phyloP scores from a whole-genome alignment of 2,797 vertebrate genomes.

The Gallinago solitaria region DNA sequence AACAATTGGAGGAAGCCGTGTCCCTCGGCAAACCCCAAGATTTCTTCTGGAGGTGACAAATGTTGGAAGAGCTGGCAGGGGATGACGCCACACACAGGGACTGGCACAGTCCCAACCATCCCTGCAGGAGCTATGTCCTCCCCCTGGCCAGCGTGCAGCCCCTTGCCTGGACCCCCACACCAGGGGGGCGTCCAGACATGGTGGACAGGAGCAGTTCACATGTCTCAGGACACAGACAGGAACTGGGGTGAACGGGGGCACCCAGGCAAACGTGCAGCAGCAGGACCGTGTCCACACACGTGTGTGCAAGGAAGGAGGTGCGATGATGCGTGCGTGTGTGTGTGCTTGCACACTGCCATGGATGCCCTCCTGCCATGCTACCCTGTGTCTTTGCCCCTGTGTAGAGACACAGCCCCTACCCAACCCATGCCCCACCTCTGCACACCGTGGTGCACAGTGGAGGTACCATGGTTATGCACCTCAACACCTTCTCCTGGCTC shows the following conservation, averaged over 20 bases:
- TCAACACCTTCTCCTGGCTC: neutral
- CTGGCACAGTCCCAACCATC: too few relatives aligned
- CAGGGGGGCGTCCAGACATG: neutral
- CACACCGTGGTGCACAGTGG: rapidly evolving
- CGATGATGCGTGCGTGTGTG: rapidly evolving
- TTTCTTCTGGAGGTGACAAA: neutral
- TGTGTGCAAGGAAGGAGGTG: neutral
- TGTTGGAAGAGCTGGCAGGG: neutral
- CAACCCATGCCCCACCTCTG: rapidly evolving
- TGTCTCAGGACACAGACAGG: neutral
- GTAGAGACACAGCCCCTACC: neutral
- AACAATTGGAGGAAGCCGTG: slow-evolving; percentile 43
- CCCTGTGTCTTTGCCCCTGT: neutral
- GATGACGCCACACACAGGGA: rapidly evolving
- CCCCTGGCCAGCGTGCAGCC: neutral
- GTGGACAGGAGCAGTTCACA: rapidly evolving
- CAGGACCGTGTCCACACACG: rapidly evolving
- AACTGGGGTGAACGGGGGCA: rapidly evolving
- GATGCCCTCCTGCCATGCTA: neutral
- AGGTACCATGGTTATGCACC: rapidly evolving
- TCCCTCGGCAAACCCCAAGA: neutral
- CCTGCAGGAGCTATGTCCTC: neutral
- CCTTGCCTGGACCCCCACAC: rapidly evolving
- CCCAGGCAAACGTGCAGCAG: rapidly evolving
- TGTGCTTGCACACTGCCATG: rapidly evolving